Conservation (phyloP, 2,888 invertebrate genomes). For the Itoplectis maculator region DNA sequence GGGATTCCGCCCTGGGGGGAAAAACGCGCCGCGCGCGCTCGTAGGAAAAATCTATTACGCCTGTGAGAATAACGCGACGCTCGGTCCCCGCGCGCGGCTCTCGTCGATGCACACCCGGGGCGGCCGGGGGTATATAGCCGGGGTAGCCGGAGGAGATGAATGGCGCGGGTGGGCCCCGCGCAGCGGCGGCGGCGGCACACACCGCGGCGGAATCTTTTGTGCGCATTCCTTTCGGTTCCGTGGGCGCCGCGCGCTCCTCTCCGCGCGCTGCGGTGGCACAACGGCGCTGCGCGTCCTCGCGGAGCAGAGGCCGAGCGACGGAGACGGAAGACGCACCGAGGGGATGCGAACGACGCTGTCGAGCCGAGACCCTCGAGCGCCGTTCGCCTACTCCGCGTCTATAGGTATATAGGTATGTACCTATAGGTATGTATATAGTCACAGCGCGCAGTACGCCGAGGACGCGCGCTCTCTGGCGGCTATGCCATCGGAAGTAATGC, state of each 20-base stretch:
- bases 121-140: too few species aligned
- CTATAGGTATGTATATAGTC: background rate
- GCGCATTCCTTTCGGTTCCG: conserved; percentile 78
- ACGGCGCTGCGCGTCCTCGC: too few species aligned
- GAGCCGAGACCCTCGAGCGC: conserved; percentile 22
- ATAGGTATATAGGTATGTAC: too few species aligned
- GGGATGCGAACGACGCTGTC: conserved; percentile 3
- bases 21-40: background rate
- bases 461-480: background rate
- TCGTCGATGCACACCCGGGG: conserved; percentile 45
- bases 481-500: conserved; percentile 14
- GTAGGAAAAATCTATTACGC: conserved; percentile 73
- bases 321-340: conserved; percentile 2
- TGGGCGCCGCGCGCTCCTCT: conserved; percentile 26
- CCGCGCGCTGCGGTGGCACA: conserved; percentile 29
- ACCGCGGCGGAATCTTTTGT: conserved; percentile 81
- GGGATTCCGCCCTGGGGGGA: conserved; percentile 35
- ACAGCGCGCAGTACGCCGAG: too few species aligned
- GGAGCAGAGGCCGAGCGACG: too few species aligned
- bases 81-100: background rate
- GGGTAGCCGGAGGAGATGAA: conserved; percentile 78
- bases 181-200: conserved; percentile 24
- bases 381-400: background rate
- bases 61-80: conserved; percentile 36
- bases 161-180: conserved; percentile 70